Evolutionary conservation across 2,888 invertebrate species (phyloP), one percentile per base, ranked within the genome.

Genomic region (Cerastis rubricosa): DNA sequence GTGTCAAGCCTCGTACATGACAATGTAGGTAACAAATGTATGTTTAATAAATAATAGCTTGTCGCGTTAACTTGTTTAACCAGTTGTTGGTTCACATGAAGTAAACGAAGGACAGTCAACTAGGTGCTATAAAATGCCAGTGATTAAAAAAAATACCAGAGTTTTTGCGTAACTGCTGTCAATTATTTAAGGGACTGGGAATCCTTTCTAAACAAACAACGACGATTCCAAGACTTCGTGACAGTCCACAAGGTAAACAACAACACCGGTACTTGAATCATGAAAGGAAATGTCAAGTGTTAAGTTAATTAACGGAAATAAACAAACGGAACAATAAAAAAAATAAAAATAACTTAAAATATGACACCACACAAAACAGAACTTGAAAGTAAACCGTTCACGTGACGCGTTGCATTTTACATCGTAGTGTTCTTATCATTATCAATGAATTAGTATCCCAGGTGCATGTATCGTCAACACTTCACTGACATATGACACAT

Each of bases 401-500:
- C 94, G 93, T 91, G 94, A 89, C 91, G 91, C 91, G 92, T 91
- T 91, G 92, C 91, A 88, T 89, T 90, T 91, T 87, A 89, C 88
- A 88, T 87, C 85, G 90, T 89, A 87, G 86, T 90, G 90, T 90
- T 88, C 87, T 91, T 89, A 89, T 88, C 90, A 89, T 90, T 90
- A 89, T 89, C 86, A 87, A 89, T 89, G 85, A 84, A 84, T 86
- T 82, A 85, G 84, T 85, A 89, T 88, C 89, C 88, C 78, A 89
- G 85, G 88, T 87, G 89, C 88, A 76, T 81, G 64, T 83, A 82
- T 79, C 81, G 90, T 94, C 90, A 92, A 87, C 95, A 95, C 95
- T 94, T 92, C 96, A 96, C 96, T 94, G 77, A 93, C 96, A 96
- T 96, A 94, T 90, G 92, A 85, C 93, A 94, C 95, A 95, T 96